A percentile compares a stretch with the other conserved stretches of the same genome.
Evolutionary conservation across 2,797 vertebrate genomes (phyloP).

Genomic region (Antennarius maculatus): DNA sequence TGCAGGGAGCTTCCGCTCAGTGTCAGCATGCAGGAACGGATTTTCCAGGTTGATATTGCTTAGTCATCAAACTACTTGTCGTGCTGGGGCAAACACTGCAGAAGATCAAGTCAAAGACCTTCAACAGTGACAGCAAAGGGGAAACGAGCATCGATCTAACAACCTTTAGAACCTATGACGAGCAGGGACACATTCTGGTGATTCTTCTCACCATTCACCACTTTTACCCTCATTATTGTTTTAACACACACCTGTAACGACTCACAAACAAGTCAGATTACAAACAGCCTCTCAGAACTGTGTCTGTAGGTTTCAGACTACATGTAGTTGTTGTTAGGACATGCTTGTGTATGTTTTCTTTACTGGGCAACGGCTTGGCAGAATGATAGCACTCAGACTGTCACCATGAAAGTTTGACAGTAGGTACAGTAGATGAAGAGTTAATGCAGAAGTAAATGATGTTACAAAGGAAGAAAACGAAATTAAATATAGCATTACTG

Average conservation of each 20-base stretch:
- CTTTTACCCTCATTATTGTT: too few relatives aligned
- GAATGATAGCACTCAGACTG: not conserved
- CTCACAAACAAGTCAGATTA: too few relatives aligned
- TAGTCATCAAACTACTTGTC: constrained; percentile 29
- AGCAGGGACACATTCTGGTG: not conserved
- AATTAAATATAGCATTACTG: not conserved
- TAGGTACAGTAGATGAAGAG: constrained; percentile 3
- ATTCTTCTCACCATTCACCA: not conserved
- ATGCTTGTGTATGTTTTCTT: too few relatives aligned
- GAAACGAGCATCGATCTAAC: not conserved
- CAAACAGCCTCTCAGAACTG: too few relatives aligned
- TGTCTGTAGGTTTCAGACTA: too few relatives aligned
- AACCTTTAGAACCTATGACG: too few relatives aligned
- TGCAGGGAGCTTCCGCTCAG: constrained; percentile 26
- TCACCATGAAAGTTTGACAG: not conserved
- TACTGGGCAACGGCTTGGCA: constrained; percentile 17
- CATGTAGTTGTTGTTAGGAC: too few relatives aligned
- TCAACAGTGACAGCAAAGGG: not conserved
- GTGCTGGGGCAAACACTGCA: not conserved
- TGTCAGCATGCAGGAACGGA: constrained; percentile 9
- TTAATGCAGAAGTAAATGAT: constrained; percentile 4
- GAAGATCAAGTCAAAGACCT: constrained; percentile 1
- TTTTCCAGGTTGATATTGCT: constrained; percentile 45
- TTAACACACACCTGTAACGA: too few relatives aligned
- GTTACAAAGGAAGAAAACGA: not conserved